phyloP scores from a whole-genome alignment of 1,140 invertebrate species.

The Lucilia sericata region DNA sequence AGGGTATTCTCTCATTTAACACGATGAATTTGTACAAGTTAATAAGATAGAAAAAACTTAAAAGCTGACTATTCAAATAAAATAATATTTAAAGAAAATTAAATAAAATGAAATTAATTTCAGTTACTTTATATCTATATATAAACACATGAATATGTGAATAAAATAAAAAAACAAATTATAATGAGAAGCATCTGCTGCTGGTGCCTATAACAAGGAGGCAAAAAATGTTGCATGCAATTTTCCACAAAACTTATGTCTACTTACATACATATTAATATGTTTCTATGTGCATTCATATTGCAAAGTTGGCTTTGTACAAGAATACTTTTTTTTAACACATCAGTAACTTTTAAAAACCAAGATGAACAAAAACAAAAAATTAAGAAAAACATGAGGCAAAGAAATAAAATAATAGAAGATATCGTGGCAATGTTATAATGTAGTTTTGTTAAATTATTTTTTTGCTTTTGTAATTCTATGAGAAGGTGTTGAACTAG shows the following conservation, averaged over 20 bases:
- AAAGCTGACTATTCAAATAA: neutral
- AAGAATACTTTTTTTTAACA: conserved; percentile 7
- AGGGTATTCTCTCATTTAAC: too few relatives aligned
- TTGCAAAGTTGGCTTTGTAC: neutral
- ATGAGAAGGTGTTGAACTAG: conserved; percentile 44
- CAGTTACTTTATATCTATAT: neutral
- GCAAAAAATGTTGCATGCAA: conserved; percentile 9
- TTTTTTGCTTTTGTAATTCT: neutral
- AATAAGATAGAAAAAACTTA: neutral
- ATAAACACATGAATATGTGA: neutral
- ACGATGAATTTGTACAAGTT: neutral
- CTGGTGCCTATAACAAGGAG: neutral
- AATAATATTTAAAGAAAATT: neutral
- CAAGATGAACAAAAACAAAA: neutral
- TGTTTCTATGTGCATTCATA: too few relatives aligned
- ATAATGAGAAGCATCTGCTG: conserved; percentile 30
- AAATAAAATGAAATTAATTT: conserved; percentile 1
- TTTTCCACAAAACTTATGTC: conserved; percentile 22
- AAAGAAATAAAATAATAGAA: neutral
- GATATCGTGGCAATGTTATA: neutral
- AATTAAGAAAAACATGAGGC: neutral
- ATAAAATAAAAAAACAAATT: neutral
- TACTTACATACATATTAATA: too few relatives aligned
- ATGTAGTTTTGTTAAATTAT: neutral
- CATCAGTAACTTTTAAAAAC: neutral